Evolutionary conservation across 1,140 invertebrate species (phyloP).

Genomic region (Prorops nasuta): DNA sequence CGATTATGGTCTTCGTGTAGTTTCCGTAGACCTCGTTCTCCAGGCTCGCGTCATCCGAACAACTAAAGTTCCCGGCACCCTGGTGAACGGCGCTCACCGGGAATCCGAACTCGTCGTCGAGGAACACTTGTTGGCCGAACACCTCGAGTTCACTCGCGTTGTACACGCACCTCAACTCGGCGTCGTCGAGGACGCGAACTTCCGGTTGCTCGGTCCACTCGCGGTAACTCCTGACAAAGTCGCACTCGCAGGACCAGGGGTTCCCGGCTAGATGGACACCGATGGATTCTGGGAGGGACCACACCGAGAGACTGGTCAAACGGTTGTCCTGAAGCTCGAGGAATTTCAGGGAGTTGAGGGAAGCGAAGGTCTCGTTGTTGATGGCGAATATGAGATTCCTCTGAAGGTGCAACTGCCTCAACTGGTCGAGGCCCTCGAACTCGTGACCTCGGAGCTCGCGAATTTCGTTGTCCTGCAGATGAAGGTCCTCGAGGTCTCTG

Average conservation of each 20-base stretch:
- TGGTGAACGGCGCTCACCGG: neutral
- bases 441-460: constrained; percentile 77
- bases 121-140: constrained; percentile 60
- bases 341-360: constrained; percentile 68
- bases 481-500: constrained; percentile 75
- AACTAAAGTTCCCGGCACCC: constrained; percentile 63
- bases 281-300: constrained; percentile 70
- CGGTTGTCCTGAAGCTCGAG: constrained; percentile 77
- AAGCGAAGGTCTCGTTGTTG: constrained; percentile 75
- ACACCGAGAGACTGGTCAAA: constrained; percentile 71
- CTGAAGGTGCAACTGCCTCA: constrained; percentile 66
- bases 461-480: constrained; percentile 78
- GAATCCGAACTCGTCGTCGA: constrained; percentile 61
- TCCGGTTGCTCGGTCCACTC: constrained; percentile 70
- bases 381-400: constrained; percentile 70
- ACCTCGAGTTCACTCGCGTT: constrained; percentile 61
- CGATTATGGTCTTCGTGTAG: constrained; percentile 70
- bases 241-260: constrained; percentile 87
- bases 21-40: constrained; percentile 70
- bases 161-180: constrained; percentile 63
- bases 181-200: constrained; percentile 63
- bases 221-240: constrained; percentile 75
- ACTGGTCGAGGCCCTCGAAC: constrained; percentile 69
- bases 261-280: constrained; percentile 74
- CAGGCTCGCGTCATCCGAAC: constrained; percentile 64